Percentiles rank a stretch among this genome's conserved stretches.
These are phyloP conservation scores for Andricus curvator DNA, from an alignment of 2,888 invertebrate genomes.

Conservation along the genomic window DNA sequence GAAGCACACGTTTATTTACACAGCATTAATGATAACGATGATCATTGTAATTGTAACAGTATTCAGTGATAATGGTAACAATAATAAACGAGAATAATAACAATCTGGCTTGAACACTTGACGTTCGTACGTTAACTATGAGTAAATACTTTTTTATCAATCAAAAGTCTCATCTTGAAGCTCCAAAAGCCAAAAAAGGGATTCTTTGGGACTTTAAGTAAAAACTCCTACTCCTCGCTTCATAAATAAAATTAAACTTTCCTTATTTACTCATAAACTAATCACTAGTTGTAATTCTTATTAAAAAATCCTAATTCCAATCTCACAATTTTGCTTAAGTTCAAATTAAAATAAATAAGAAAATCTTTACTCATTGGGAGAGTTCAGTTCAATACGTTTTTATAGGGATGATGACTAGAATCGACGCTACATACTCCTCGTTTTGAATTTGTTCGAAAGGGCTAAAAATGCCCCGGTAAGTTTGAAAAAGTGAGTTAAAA, in stretches of 20 bases:
- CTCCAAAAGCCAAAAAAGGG: conserved; percentile 51
- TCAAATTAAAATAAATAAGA: neutral
- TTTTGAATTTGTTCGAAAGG: neutral
- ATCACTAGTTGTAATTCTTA: neutral
- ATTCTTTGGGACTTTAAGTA: conserved; percentile 39
- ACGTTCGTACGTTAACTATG: conserved; percentile 40
- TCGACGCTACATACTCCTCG: neutral
- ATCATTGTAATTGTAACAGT: conserved; percentile 60
- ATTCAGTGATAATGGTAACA: conserved; percentile 54
- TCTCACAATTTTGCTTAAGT: neutral
- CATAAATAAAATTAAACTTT: conserved; percentile 1
- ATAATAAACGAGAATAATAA: conserved; percentile 58
- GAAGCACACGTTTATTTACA: conserved; percentile 77
- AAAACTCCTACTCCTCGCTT: conserved; percentile 34
- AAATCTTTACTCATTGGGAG: neutral
- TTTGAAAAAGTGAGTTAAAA: neutral
- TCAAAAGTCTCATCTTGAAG: conserved; percentile 45
- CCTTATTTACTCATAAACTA: conserved; percentile 11
- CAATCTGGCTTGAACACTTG: conserved; percentile 55
- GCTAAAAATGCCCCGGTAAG: neutral
- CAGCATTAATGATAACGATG: conserved; percentile 65
- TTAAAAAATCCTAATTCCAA: neutral
- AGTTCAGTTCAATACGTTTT: neutral
- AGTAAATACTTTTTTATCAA: conserved; percentile 34
- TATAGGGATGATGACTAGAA: neutral